A percentile compares a stretch with the other conserved stretches of the same genome.
Conservation (phyloP, 2,797 vertebrate genomes). For the Iguana delicatissima region DNA sequence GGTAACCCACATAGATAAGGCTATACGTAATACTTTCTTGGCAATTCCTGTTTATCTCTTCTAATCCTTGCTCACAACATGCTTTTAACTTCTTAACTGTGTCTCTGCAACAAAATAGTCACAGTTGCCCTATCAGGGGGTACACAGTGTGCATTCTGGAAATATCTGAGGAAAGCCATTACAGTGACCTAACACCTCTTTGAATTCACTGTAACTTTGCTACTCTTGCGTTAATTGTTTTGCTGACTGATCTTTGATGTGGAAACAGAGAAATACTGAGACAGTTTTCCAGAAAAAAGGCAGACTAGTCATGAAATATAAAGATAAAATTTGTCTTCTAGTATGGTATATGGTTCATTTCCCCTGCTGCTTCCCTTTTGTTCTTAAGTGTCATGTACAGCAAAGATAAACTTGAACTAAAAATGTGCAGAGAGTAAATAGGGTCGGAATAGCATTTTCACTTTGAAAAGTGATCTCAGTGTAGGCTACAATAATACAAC, state of each 20-base stretch:
- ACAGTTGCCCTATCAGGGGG: neutral
- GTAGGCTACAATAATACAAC: neutral
- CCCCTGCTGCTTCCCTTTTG: neutral
- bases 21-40: slow-evolving; percentile 12
- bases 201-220: neutral
- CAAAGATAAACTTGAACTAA: neutral
- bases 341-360: neutral
- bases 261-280: neutral
- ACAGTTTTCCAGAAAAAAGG: neutral
- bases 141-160: slow-evolving; percentile 6
- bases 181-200: neutral
- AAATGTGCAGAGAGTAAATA: neutral
- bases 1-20: neutral
- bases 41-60: slow-evolving; percentile 11
- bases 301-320: neutral
- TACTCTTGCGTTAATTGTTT: neutral
- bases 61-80: slow-evolving; percentile 27
- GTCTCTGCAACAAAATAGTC: neutral
- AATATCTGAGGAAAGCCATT: neutral
- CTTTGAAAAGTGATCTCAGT: neutral
- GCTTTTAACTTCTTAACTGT: slow-evolving; percentile 4
- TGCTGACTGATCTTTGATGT: neutral
- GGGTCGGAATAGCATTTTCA: neutral
- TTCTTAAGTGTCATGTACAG: neutral
- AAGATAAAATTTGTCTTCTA: neutral